phyloP scores from a whole-genome alignment of 2,113 vertebrate genomes.

The Balaenoptera acutorostrata region DNA sequence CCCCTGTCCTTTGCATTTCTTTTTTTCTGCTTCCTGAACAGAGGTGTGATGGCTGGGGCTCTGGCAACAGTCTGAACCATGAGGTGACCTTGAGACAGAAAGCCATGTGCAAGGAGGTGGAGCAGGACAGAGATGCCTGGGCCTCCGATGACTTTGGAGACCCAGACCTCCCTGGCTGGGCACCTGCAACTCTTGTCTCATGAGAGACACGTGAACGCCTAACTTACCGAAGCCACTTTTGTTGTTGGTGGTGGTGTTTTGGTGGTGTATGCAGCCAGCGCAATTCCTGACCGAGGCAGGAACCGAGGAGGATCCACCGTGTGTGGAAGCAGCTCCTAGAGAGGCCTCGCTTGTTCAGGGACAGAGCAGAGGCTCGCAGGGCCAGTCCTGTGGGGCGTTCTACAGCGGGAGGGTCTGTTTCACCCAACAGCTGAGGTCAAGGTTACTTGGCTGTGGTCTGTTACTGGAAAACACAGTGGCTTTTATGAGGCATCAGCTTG shows the following conservation, averaged over 20 bases:
- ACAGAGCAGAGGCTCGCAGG: neutral
- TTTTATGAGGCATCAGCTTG: neutral
- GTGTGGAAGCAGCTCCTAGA: neutral
- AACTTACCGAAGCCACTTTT: accelerated
- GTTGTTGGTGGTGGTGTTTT: accelerated
- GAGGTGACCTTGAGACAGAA: neutral
- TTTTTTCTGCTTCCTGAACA: neutral
- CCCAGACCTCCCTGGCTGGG: neutral
- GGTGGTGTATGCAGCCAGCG: too few relatives aligned
- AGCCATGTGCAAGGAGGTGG: accelerated
- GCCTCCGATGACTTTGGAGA: neutral
- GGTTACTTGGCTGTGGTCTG: neutral
- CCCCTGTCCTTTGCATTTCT: neutral
- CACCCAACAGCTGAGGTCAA: accelerated
- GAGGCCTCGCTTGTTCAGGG: neutral
- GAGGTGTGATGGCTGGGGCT: neutral
- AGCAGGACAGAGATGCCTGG: neutral
- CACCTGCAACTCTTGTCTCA: accelerated
- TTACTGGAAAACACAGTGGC: neutral
- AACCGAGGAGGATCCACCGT: accelerated
- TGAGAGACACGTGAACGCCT: neutral
- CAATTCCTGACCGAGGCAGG: accelerated
- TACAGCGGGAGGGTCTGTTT: neutral
- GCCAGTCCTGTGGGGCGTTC: neutral
- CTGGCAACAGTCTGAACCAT: neutral